Base-by-base conservation (phyloP, 2,888 invertebrate genomes). In the Plusia festucae region DNA sequence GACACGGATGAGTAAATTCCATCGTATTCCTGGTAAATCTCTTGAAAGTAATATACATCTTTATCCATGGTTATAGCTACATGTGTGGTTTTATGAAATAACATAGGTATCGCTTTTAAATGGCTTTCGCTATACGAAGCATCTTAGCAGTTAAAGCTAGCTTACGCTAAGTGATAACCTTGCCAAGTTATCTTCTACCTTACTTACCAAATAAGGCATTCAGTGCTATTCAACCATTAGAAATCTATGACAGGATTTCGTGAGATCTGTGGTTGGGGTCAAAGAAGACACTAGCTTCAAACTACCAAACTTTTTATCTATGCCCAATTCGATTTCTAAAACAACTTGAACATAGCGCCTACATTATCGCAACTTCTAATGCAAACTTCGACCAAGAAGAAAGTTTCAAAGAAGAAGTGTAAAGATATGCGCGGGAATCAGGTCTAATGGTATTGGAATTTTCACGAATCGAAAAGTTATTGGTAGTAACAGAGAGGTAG, bases 361-460 rank as follows among this genome's bases (percentile, higher is more conserved):
- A 95, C 93, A 85, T 90, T 85, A 90, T 92, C 92, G 92, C 91
- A 93, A 92, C 85, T 89, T 91, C 93, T 94, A 94, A 93, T 92
- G 92, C 91, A 91, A 93, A 93, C 89, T 93, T 90, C 90, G 92
- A 91, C 91, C 90, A 93, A 91, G 89, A 90, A 88, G 89, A 91
- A 91, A 90, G 90, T 90, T 91, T 90, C 90, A 91, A 90, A 91
- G 90, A 91, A 90, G 90, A 91, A 91, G 86, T 90, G 86, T 91
- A 90, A 89, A 91, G 89, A 91, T 90, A 93, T 92, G 93, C 91
- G 88, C 91, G 88, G 91, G 88, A 88, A 88, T 91, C 90, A 92
- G 90, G 85, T 90, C 91, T 94, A 93, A 92, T 90, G 90, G 85
- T 83, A 87, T 84, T 87, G 92, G 93, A 94, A 93, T 91, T 93